These are phyloP conservation scores for Nephrocerus scutellatus DNA, from an alignment of 2,888 invertebrate genomes.

Conservation along the genomic window DNA sequence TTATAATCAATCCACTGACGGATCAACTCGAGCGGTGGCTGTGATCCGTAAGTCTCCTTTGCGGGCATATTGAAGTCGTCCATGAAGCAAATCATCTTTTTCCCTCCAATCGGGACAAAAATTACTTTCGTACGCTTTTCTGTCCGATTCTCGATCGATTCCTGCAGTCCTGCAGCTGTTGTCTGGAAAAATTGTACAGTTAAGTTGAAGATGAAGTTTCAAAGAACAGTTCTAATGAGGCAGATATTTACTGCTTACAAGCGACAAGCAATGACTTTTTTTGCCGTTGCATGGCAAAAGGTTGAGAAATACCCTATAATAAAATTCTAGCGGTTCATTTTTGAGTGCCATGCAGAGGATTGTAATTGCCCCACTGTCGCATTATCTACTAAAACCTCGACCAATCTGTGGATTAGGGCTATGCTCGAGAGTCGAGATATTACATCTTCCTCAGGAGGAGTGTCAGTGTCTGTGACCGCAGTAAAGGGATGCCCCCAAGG, in stretches of 20 bases:
- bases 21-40: slow-evolving; percentile 79
- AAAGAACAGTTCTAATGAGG: neutral
- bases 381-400: too few relatives aligned
- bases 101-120: slow-evolving; percentile 73
- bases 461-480: too few relatives aligned
- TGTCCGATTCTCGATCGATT: slow-evolving; percentile 75
- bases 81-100: slow-evolving; percentile 78
- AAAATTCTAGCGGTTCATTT: too few relatives aligned
- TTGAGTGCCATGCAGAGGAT: too few relatives aligned
- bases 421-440: too few relatives aligned
- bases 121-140: slow-evolving; percentile 83
- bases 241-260: neutral
- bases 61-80: slow-evolving; percentile 93
- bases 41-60: slow-evolving; percentile 80
- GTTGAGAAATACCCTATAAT: too few relatives aligned
- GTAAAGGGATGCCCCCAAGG: too few relatives aligned
- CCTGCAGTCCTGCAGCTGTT: slow-evolving; percentile 75
- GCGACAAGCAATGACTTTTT: neutral
- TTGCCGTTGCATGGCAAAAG: too few relatives aligned
- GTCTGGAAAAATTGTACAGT: slow-evolving; percentile 52
- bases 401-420: too few relatives aligned
- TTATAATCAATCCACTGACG: slow-evolving; percentile 83
- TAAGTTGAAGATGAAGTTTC: neutral
- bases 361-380: too few relatives aligned
- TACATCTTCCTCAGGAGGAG: too few relatives aligned